A percentile compares a stretch with the other conserved stretches of the same genome.
Conservation (phyloP, 1,140 invertebrate species). For the Linepithema humile region DNA sequence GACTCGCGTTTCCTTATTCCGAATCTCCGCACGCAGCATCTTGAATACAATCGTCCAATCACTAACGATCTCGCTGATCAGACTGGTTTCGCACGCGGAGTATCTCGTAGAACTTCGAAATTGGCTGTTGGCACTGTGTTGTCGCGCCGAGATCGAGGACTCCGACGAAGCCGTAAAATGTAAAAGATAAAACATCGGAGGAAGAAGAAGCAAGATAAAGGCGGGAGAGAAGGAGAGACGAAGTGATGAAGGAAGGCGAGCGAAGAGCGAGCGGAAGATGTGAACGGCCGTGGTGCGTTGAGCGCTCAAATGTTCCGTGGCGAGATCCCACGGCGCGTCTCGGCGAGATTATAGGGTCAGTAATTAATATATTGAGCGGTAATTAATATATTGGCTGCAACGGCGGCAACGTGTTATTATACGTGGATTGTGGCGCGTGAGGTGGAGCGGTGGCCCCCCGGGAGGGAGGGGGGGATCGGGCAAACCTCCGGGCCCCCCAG, state of each 20-base stretch:
- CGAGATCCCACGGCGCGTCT: slow-evolving; percentile 59
- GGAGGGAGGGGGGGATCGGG: background rate
- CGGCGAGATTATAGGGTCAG: slow-evolving; percentile 78
- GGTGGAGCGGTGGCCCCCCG: slow-evolving; percentile 11
- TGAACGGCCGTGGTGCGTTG: slow-evolving; percentile 11
- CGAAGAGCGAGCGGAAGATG: slow-evolving; percentile 10
- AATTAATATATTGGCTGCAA: slow-evolving; percentile 81
- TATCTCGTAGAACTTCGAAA: background rate
- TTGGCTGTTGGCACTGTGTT: background rate
- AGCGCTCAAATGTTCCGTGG: slow-evolving; percentile 25
- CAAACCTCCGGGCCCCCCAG: slow-evolving; percentile 34
- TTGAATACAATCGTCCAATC: slow-evolving; percentile 9
- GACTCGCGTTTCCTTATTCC: background rate
- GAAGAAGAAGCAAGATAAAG: background rate
- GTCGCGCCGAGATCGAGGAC: background rate
- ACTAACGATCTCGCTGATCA: slow-evolving; percentile 25
- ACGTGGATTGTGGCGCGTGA: slow-evolving; percentile 27
- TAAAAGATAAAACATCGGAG: background rate
- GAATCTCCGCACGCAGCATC: background rate
- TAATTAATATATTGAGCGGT: slow-evolving; percentile 83
- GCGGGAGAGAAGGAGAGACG: background rate
- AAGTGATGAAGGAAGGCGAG: background rate
- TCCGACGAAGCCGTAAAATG: background rate
- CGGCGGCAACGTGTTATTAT: slow-evolving; percentile 79
- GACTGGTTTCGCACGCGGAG: background rate